These are phyloP conservation scores for Petrolisthes manimaculis DNA, from an alignment of 2,888 invertebrate species.

Conservation along the genomic window DNA sequence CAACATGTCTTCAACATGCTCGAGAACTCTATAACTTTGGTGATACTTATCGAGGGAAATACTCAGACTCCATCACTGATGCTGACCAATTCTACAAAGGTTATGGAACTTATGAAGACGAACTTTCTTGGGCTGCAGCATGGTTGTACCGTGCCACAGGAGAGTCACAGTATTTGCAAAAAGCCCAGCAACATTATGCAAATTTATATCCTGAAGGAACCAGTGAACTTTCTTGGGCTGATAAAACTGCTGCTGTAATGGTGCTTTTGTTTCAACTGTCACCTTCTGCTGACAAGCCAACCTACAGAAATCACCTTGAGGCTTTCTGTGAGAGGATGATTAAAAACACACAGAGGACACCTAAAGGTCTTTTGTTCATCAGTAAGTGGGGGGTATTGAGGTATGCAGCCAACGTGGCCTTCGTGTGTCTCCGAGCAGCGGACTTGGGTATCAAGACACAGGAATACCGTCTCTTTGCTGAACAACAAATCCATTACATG, in stretches of 20 bases:
- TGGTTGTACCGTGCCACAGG: conserved; percentile 75
- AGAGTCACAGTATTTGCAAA: conserved; percentile 71
- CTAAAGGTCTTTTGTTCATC: conserved; percentile 74
- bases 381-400: conserved; percentile 74
- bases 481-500: conserved; percentile 74
- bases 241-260: conserved; percentile 74
- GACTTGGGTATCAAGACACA: conserved; percentile 66
- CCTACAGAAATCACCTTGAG: conserved; percentile 71
- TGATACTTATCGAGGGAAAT: conserved; percentile 61
- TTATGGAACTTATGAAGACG: conserved; percentile 72
- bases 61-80: conserved; percentile 65
- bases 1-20: conserved; percentile 64
- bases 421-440: conserved; percentile 73
- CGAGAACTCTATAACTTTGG: conserved; percentile 66
- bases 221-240: conserved; percentile 74
- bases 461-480: conserved; percentile 73
- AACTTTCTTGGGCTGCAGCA: conserved; percentile 74
- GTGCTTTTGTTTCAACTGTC: conserved; percentile 72
- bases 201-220: neutral
- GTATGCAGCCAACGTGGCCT: conserved; percentile 74
- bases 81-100: conserved; percentile 65
- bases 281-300: conserved; percentile 68
- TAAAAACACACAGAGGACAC: conserved; percentile 71
- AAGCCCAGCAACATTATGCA: conserved; percentile 69
- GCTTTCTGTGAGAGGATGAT: conserved; percentile 72